These are phyloP conservation scores for Apodemia zela DNA, from an alignment of 2,888 invertebrate species.

Conservation along the genomic window DNA sequence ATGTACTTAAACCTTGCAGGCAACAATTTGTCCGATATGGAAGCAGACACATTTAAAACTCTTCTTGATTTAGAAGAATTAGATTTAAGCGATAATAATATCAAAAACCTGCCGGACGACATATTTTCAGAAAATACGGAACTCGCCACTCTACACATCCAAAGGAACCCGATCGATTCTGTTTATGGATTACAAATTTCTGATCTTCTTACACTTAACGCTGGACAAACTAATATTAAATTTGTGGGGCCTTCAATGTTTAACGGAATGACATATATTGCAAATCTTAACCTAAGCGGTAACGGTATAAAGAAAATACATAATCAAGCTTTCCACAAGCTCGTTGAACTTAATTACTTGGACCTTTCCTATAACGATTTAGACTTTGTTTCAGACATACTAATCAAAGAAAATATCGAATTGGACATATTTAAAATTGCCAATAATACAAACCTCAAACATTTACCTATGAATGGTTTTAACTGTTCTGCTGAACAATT, in stretches of 20 bases:
- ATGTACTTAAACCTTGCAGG: slow-evolving; percentile 85
- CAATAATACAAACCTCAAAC: slow-evolving; percentile 84
- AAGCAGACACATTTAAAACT: slow-evolving; percentile 81
- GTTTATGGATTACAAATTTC: slow-evolving; percentile 82
- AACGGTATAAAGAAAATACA: slow-evolving; percentile 85
- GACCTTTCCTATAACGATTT: slow-evolving; percentile 88
- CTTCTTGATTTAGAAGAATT: slow-evolving; percentile 85
- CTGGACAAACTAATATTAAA: slow-evolving; percentile 84
- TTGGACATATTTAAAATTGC: slow-evolving; percentile 86
- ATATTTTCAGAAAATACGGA: slow-evolving; percentile 84
- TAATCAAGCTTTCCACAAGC: slow-evolving; percentile 83
- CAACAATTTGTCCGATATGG: slow-evolving; percentile 83
- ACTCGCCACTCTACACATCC: slow-evolving; percentile 84
- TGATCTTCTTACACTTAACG: slow-evolving; percentile 84
- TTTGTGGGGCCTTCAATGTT: slow-evolving; percentile 84
- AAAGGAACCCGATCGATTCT: slow-evolving; percentile 84
- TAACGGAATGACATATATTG: slow-evolving; percentile 81
- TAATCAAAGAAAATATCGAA: slow-evolving; percentile 85
- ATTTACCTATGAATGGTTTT: slow-evolving; percentile 84
- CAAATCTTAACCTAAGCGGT: slow-evolving; percentile 84
- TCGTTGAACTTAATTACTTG: slow-evolving; percentile 84
- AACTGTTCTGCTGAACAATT: slow-evolving; percentile 80
- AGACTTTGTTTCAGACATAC: slow-evolving; percentile 82
- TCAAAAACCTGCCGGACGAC: slow-evolving; percentile 81
- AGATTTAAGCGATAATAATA: slow-evolving; percentile 85